These are phyloP conservation scores for Eurypyga helias DNA, from an alignment of 2,113 vertebrate genomes.

Conservation along the genomic window DNA sequence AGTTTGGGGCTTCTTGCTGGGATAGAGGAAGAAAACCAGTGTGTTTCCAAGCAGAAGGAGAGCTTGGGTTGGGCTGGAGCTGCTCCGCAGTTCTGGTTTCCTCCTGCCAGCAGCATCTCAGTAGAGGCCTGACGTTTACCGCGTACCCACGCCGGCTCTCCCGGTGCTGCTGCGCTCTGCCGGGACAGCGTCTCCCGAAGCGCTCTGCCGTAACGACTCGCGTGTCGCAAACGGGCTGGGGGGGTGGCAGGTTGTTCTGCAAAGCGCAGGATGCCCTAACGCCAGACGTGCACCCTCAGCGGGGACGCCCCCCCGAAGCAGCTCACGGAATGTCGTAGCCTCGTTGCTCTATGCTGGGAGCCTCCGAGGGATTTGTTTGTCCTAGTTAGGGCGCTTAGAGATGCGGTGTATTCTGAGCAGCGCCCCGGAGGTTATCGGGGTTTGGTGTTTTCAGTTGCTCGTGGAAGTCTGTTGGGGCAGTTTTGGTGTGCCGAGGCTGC, in stretches of 20 bases:
- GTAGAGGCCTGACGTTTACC: background rate
- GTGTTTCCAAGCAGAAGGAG: background rate
- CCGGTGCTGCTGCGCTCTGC: background rate
- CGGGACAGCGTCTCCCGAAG: rapidly evolving
- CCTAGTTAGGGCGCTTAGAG: background rate
- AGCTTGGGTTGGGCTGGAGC: background rate
- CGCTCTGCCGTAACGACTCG: rapidly evolving
- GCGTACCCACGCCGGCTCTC: background rate
- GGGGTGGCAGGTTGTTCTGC: background rate
- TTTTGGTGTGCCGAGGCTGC: rapidly evolving
- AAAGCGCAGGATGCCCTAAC: background rate
- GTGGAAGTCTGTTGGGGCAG: background rate
- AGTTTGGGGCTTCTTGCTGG: background rate
- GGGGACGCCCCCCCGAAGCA: background rate
- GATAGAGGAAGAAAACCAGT: background rate
- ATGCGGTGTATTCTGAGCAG: background rate
- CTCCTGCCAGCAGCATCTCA: background rate
- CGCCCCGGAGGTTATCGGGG: rapidly evolving
- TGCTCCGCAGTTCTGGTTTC: background rate
- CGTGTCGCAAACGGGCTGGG: rapidly evolving
- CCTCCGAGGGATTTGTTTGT: background rate
- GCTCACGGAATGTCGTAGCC: rapidly evolving
- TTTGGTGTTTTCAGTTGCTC: background rate
- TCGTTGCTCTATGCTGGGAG: background rate
- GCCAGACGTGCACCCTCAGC: rapidly evolving